phyloP scores from a whole-genome alignment of 1,140 invertebrate genomes.

The Gryon sp. region DNA sequence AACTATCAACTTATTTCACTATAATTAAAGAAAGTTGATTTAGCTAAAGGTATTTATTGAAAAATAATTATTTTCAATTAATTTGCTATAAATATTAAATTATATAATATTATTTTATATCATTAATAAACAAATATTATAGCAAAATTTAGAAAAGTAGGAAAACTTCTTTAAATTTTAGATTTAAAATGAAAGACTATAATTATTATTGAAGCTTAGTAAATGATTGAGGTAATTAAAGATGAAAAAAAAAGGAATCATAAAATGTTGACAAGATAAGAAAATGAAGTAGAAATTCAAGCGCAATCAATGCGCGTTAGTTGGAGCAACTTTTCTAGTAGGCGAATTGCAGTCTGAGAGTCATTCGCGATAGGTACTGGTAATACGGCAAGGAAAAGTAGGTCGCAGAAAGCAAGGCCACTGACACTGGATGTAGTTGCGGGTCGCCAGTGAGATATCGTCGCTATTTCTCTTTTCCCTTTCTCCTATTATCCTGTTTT shows the following conservation, averaged over 20 bases:
- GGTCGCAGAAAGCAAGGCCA: slow-evolving; percentile 80
- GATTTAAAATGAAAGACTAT: slow-evolving; percentile 25
- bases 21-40: no score
- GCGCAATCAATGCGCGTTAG: slow-evolving; percentile 51
- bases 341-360: slow-evolving; percentile 55
- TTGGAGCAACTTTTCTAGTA: slow-evolving; percentile 52
- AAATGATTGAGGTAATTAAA: slow-evolving; percentile 50
- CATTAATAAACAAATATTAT: no score
- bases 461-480: slow-evolving; percentile 66
- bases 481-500: slow-evolving; percentile 64
- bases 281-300: slow-evolving; percentile 55
- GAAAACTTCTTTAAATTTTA: no score
- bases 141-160: no score
- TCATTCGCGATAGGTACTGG: slow-evolving; percentile 58
- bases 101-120: no score
- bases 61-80: no score
- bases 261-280: slow-evolving; percentile 59
- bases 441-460: slow-evolving; percentile 68
- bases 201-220: slow-evolving; percentile 10
- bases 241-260: slow-evolving; percentile 42
- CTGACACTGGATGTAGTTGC: slow-evolving; percentile 74
- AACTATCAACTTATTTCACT: no score
- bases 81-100: no score
- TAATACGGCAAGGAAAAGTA: slow-evolving; percentile 75
- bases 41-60: no score